Base-by-base conservation (phyloP, 2,888 invertebrate genomes). In the Conops quadrifasciatus region DNA sequence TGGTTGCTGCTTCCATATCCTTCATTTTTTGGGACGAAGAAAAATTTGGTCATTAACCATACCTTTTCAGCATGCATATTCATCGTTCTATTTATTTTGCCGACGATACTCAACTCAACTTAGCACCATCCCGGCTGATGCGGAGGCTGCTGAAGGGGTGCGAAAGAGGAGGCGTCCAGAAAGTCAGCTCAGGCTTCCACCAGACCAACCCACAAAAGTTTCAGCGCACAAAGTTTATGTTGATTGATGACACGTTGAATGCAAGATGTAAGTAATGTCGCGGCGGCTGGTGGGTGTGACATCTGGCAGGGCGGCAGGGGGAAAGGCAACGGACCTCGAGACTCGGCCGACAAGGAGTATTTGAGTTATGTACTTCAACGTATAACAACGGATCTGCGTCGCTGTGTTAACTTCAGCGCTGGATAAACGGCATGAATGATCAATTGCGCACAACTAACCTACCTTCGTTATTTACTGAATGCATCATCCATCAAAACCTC, bases 241-340 rank as follows among this genome's bases (percentile, higher is more conserved):
- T 59, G 67, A 67, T 67, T 67, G 59, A 60, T 67, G 67, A 60
- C 59, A 59, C 59, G 67, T 59, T 60, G 49, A 47, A 67, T 67
- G 59, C 24, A 59, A 19, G 45, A 67, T 60, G 59, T 47, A 60
- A 67, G 58, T 60, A 30, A 49, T 47, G 59, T 47, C 56, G 47
- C 21, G 51, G 19, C 19, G 53, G 19, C 15, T 66, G 51, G 16
- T 53, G 16, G 24, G 0, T 19, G 21, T 15, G 19, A 7, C 13
- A 60, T 16, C 13, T 15, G 26, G 65, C 19, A 53, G 51, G 24
- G 21, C 28, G 53, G 26, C 1, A 26, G 65, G 13, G 36, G 28
- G n/a, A n/a, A 26, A 9, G 21, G 30, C n/a, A 62, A 43, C 13
- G 21, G 24, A 36, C 21, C n/a, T 21, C 47, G 26, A 21, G 15